Conservation (phyloP, 2,113 vertebrate species). For the Procavia capensis region DNA sequence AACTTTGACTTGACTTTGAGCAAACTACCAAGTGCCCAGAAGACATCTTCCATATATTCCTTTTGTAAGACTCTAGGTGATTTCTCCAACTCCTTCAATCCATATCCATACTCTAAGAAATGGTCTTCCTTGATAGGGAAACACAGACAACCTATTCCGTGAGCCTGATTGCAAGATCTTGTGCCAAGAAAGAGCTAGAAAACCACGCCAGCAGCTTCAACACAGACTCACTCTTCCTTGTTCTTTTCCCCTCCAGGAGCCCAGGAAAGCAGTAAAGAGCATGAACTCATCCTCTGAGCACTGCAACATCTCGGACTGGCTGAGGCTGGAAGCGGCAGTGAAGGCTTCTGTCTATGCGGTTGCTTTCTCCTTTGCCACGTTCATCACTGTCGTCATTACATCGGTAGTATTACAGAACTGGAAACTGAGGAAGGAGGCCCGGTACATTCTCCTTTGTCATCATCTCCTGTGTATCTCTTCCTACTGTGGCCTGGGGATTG, state of each 20-base stretch:
- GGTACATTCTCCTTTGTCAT: conserved; percentile 80
- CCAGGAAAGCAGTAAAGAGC: conserved; percentile 12
- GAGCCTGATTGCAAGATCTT: not conserved
- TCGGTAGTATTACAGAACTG: conserved; percentile 60
- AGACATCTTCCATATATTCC: not conserved
- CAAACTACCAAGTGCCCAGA: not conserved
- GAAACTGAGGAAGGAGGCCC: conserved; percentile 70
- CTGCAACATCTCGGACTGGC: conserved; percentile 63
- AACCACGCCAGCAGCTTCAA: not conserved
- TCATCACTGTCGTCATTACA: conserved; percentile 74
- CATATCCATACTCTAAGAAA: not conserved
- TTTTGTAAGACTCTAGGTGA: not conserved
- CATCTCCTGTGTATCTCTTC: conserved; percentile 79
- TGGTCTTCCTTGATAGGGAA: not conserved
- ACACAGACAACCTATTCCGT: not conserved
- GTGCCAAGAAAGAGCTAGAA: not conserved
- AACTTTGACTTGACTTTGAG: not conserved
- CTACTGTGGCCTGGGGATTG: conserved; percentile 76
- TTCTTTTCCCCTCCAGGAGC: conserved; percentile 61
- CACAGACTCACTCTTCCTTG: not conserved
- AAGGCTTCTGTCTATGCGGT: conserved; percentile 77
- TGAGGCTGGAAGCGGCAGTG: conserved; percentile 53
- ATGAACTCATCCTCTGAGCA: conserved; percentile 74
- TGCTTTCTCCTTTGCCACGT: conserved; percentile 77
- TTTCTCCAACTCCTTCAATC: not conserved